Percentiles rank a stretch among this genome's conserved stretches.
phyloP scores from a whole-genome alignment of 2,113 vertebrate genomes.

The Psilopogon haemacephalus region DNA sequence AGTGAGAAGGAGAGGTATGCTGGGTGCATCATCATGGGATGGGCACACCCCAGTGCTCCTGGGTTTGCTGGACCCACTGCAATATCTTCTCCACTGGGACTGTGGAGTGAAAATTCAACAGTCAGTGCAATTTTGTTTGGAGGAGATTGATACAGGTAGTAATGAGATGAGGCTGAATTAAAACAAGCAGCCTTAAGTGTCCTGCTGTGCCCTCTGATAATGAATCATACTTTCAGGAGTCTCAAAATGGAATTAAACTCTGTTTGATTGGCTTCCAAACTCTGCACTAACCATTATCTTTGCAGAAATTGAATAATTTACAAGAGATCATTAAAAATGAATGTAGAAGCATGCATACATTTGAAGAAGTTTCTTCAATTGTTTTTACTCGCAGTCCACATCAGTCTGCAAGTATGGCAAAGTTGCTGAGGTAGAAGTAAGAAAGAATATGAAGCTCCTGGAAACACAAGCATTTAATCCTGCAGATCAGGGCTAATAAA shows the following conservation, averaged over 20 bases:
- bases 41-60: background rate
- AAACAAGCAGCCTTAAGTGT: background rate
- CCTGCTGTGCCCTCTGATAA: conserved; percentile 39
- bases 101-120: background rate
- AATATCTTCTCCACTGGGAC: background rate
- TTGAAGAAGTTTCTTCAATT: conserved; percentile 56
- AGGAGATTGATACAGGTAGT: background rate
- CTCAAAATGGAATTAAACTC: conserved; percentile 59
- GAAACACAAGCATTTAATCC: conserved; percentile 53
- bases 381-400: conserved; percentile 37
- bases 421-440: conserved; percentile 36
- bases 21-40: accelerated
- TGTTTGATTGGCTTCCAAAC: conserved; percentile 68
- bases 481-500: conserved; percentile 61
- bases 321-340: conserved; percentile 70
- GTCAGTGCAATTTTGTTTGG: background rate
- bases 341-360: conserved; percentile 46
- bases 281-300: conserved; percentile 66
- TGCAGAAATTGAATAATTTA: conserved; percentile 74
- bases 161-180: conserved; percentile 14
- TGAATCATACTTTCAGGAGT: conserved; percentile 60
- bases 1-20: conserved; percentile 6
- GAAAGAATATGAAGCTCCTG: conserved; percentile 36
- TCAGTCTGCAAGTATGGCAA: background rate
- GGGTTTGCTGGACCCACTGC: background rate